Evolutionary conservation across 2,888 invertebrate species (phyloP), one percentile per base, ranked within the genome.

Genomic region (Parnassius glacialis): DNA sequence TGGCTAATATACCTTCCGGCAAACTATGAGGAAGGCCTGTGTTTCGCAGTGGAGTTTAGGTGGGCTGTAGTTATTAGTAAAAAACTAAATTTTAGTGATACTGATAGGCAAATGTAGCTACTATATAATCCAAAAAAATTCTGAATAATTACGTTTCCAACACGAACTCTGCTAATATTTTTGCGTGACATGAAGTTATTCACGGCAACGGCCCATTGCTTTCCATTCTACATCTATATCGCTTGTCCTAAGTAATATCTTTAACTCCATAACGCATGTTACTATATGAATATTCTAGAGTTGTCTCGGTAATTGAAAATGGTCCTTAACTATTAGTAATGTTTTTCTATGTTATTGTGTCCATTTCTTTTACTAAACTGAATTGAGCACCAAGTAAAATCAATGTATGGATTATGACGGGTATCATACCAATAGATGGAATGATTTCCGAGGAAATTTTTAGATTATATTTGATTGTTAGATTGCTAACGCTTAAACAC

Each of bases 41-140:
- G 43, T 43, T 11, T 11, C 10, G 1, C 7, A 43, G 10, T 43
- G 43, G 10, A 43, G 2, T 43, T 11, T 34, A 34, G 34, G 7
- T 34, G 34, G 34, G 5, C 7, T 34, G 34, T 34, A 34, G 3
- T 5, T 0, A 34, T 34, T 7, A 34, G 34, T 20, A 34, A 34
- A 5, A 34, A 34, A 34, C 0, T n/a, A 3, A 5, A 0, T 34
- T 34, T 34, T 34, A 7, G 34, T 34, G 34, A 34, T 34, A 34
- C 7, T 34, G 7, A 68, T 72, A 81, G 83, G 81, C 81, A 70
- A 77, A 76, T 11, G n/a, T 9, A 42, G n/a, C 11, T 10, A 12
- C n/a, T 44, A 12, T 12, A n/a, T 1, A 5, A 1, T 45, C 9
- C n/a, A 45, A 45, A 45, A 45, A 0, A 47, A 34, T 42, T 10